Percentiles rank a stretch among this genome's conserved stretches.
Conservation (phyloP, 2,113 vertebrate genomes). For the Bubo bubo region DNA sequence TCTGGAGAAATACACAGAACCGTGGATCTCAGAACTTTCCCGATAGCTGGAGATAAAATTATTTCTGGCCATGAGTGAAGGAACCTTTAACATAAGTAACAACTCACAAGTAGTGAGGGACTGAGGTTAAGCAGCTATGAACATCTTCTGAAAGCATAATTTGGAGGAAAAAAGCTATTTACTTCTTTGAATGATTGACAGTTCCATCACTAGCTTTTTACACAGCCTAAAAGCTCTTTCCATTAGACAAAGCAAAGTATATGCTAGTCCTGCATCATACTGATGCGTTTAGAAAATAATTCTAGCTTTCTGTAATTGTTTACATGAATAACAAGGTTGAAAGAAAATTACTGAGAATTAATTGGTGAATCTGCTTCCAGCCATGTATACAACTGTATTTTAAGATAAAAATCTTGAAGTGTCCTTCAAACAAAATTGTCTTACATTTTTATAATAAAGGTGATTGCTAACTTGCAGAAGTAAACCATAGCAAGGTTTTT, state of each 20-base stretch:
- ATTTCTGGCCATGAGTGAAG: not conserved
- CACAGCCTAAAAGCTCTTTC: conserved; percentile 19
- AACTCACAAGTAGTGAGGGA: not conserved
- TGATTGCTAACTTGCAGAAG: not conserved
- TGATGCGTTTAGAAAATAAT: conserved; percentile 52
- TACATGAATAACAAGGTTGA: not conserved
- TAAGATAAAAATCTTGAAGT: not conserved
- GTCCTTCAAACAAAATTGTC: not conserved
- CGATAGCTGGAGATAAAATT: not conserved
- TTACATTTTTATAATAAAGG: not conserved
- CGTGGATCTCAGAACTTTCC: not conserved
- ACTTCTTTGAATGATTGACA: conserved; percentile 46
- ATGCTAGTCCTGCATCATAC: not conserved
- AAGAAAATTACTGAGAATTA: conserved; percentile 16
- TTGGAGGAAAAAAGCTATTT: conserved; percentile 3
- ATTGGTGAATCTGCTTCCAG: not conserved
- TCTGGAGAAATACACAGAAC: not conserved
- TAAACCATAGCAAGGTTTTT: not conserved
- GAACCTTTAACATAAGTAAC: not conserved
- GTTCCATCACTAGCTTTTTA: conserved; percentile 38
- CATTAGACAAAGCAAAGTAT: conserved; percentile 16
- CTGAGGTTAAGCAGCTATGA: not conserved
- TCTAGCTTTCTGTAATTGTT: conserved; percentile 18
- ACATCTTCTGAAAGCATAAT: not conserved
- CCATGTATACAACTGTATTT: not conserved